Percentiles rank a stretch among this genome's conserved stretches.
These are phyloP conservation scores for Crotophaga sulcirostris DNA, from an alignment of 2,113 vertebrate genomes.

Conservation along the genomic window DNA sequence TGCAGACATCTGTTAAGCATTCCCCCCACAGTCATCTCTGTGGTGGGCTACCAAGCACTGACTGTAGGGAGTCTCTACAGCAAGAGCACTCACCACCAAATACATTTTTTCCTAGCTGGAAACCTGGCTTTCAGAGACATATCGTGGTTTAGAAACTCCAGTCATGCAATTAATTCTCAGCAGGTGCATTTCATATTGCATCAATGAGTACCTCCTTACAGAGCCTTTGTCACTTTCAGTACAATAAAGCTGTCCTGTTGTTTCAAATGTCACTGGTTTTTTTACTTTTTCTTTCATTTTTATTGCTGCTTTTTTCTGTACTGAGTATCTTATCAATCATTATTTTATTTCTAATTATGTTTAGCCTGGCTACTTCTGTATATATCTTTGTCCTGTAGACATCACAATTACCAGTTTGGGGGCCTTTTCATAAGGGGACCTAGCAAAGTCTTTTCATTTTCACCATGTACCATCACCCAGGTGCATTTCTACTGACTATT, in stretches of 20 bases:
- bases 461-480: background rate
- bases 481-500: background rate
- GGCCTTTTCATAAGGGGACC: background rate
- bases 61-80: background rate
- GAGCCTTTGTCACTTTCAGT: background rate
- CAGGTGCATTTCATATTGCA: background rate
- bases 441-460: background rate
- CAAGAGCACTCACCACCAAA: background rate
- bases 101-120: constrained; percentile 18
- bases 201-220: background rate
- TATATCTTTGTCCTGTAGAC: background rate
- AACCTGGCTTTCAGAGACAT: background rate
- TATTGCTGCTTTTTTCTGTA: background rate
- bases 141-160: background rate
- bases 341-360: background rate
- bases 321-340: background rate
- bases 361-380: background rate
- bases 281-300: background rate
- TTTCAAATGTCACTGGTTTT: background rate
- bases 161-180: constrained; percentile 11
- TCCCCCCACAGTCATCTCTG: background rate
- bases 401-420: background rate
- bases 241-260: background rate
- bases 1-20: background rate
- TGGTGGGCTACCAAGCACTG: background rate